These are phyloP conservation scores for Gymnopithys bicolor DNA, from an alignment of 2,797 vertebrate species.

Conservation along the genomic window DNA sequence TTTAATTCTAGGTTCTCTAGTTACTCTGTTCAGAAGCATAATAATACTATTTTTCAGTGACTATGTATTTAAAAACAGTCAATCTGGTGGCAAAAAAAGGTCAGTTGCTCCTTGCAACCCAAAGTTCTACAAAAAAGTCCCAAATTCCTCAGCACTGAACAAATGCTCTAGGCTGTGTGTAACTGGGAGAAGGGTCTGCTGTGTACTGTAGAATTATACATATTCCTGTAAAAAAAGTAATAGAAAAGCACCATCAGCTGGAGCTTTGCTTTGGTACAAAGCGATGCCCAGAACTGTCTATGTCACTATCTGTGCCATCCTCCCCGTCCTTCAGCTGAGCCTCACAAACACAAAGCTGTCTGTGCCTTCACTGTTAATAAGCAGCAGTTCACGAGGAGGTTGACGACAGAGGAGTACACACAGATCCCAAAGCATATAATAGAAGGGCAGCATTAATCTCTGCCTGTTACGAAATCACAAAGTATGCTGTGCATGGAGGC, in stretches of 20 bases:
- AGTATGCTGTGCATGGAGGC: conserved; percentile 10
- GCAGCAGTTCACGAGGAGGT: conserved; percentile 40
- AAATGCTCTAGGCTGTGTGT: background rate
- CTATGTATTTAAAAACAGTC: background rate
- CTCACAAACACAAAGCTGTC: conserved; percentile 41
- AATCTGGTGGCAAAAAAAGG: background rate
- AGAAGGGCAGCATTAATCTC: conserved; percentile 63
- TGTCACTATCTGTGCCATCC: conserved; percentile 22
- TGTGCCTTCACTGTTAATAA: conserved; percentile 52
- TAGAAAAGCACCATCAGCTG: background rate
- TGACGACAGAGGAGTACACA: conserved; percentile 52
- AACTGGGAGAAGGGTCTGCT: background rate
- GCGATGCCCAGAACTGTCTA: conserved; percentile 18
- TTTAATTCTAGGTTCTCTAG: conserved; percentile 25
- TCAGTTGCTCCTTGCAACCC: background rate
- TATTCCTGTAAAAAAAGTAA: background rate
- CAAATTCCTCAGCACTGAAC: background rate
- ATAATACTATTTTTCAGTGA: background rate
- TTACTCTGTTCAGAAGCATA: background rate
- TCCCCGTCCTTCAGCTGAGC: conserved; percentile 41
- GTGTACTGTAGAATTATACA: background rate
- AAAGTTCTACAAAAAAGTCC: background rate
- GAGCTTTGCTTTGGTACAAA: conserved; percentile 25
- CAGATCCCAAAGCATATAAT: conserved; percentile 55
- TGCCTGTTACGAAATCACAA: conserved; percentile 35